These are phyloP conservation scores for Zaprionus camerounensis DNA, from an alignment of 1,140 invertebrate species.

Conservation along the genomic window DNA sequence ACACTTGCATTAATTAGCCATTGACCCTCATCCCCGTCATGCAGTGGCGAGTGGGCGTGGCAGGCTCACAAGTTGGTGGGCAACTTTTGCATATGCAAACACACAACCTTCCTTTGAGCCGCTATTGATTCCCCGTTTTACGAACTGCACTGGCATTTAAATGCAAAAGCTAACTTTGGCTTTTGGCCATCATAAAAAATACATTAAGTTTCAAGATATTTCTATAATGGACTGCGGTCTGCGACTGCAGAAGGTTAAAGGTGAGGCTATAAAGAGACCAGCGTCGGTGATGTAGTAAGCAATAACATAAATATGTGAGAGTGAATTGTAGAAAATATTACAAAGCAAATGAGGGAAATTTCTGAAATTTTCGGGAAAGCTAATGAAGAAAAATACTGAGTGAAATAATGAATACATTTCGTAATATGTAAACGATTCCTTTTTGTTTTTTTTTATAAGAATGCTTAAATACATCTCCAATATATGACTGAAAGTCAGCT, in stretches of 20 bases:
- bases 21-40: constrained; percentile 20
- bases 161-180: constrained; percentile 58
- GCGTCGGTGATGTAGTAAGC: neutral
- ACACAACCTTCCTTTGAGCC: constrained; percentile 37
- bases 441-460: neutral
- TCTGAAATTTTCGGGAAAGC: neutral
- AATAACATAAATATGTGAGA: neutral
- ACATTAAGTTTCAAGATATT: constrained; percentile 11
- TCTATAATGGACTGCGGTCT: constrained; percentile 14
- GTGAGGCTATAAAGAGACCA: neutral
- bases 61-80: neutral
- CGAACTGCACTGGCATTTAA: constrained; percentile 27
- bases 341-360: neutral
- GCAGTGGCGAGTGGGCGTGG: constrained; percentile 40
- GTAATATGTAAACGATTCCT: neutral
- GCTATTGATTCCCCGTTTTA: constrained; percentile 49
- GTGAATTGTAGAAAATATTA: neutral
- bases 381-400: neutral
- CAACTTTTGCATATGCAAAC: constrained; percentile 43
- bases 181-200: constrained; percentile 24
- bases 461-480: neutral
- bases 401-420: neutral
- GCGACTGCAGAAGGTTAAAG: constrained; percentile 11
- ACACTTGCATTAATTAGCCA: constrained; percentile 64
- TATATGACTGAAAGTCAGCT: neutral